Base-by-base conservation (phyloP, 2,797 vertebrate genomes). In the Catamblyrhynchus diadema region DNA sequence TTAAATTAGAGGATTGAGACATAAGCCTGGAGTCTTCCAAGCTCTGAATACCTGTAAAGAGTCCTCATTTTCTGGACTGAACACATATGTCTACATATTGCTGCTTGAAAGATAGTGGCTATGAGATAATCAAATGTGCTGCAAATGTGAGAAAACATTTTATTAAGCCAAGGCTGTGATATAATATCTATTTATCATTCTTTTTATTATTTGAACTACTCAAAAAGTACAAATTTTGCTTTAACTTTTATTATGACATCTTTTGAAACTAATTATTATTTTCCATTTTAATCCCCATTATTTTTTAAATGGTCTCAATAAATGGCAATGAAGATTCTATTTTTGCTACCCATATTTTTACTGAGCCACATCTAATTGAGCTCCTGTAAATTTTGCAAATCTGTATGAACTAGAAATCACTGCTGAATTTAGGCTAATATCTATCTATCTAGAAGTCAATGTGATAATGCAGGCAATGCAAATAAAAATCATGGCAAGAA, bases 271-370 rank as follows among this genome's bases (percentile, higher is more conserved):
- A 74, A 89, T 65, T 56, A 61, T 75, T 94, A 41, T 47, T 72
- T 81, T 69, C 30, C 62, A 91, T 91, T 97, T 92, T 66, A 92
- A 81, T 94, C 17, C 24, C 9, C n/a, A 50, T 92, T 92, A 35
- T 95, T 94, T 95, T 92, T 51, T 72, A 83, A 80, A 80, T 87
- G 28, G 21, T 41, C 35, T 95, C 37, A 92, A 62, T 39, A 81
- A 95, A 93, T 72, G 39, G 3, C 10, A 56, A 61, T 35, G 30
- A 86, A 86, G 8, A 82, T 45, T 39, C n/a, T 30, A 24, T 3
- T 32, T 89, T 83, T 86, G 39, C 83, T 90, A 65, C 13, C 41
- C 7, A 45, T 35, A 45, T 50, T 72, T 82, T 86, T 61, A 3
- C 14, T 81, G 30, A 69, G 4, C 27, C 9, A 6, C 9, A 44